Conservation (phyloP, 2,797 vertebrate genomes). For the Falco rusticolus region DNA sequence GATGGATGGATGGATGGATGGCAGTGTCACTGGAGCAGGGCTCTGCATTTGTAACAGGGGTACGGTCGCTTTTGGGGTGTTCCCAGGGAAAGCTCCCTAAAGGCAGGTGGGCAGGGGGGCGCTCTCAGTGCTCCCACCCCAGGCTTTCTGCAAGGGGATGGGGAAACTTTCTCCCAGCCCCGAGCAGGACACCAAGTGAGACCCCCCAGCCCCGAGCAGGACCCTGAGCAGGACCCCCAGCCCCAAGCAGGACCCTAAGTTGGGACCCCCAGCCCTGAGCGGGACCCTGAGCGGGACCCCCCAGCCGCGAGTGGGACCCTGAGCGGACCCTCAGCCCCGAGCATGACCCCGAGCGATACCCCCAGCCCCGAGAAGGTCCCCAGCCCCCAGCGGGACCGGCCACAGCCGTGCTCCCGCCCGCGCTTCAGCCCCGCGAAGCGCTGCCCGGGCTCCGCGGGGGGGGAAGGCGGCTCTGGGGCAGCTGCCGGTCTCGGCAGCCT, state of each 20-base stretch:
- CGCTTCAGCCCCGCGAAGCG: not conserved
- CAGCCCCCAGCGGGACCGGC: too few species aligned
- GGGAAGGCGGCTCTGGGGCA: not conserved
- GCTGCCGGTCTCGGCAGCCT: not conserved
- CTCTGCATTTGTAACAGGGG: not conserved
- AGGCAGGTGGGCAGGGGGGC: not conserved
- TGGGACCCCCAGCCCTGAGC: too few species aligned
- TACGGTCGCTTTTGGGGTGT: too few species aligned
- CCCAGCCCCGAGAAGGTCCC: too few species aligned
- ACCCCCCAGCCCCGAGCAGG: too few species aligned
- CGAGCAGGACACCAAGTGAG: too few species aligned
- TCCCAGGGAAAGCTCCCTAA: not conserved
- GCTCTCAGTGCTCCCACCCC: not conserved
- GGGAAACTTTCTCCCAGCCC: not conserved
- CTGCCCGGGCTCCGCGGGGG: too few species aligned
- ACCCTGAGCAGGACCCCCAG: too few species aligned
- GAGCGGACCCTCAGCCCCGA: not conserved
- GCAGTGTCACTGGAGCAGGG: not conserved
- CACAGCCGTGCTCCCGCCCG: not conserved
- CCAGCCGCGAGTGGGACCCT: too few species aligned
- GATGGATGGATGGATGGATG: not conserved
- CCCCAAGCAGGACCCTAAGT: too few species aligned
- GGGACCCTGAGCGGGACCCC: too few species aligned
- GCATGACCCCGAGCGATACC: too few species aligned
- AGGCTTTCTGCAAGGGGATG: not conserved